Conservation (phyloP, 2,797 vertebrate genomes). For the Argyrosomus regius region DNA sequence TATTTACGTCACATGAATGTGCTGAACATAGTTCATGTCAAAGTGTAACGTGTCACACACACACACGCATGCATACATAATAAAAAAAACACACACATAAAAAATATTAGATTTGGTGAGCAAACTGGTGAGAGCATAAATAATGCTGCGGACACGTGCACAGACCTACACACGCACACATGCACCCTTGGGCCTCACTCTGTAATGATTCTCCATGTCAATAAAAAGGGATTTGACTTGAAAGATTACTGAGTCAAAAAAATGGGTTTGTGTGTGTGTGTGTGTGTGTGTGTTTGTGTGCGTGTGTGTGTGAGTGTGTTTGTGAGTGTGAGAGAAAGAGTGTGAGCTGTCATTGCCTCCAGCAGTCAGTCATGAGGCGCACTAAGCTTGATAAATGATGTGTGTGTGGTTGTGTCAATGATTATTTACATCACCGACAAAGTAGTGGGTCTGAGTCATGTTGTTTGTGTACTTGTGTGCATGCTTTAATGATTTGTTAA, state of each 20-base stretch:
- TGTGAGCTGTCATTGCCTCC: slow-evolving; percentile 57
- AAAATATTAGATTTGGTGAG: neutral
- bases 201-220: slow-evolving; percentile 64
- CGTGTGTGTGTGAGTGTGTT: slow-evolving; percentile 5
- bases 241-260: slow-evolving; percentile 48
- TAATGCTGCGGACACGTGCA: too few relatives aligned
- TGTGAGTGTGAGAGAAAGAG: slow-evolving; percentile 2
- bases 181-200: slow-evolving; percentile 29
- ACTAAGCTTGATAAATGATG: slow-evolving; percentile 69
- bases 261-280: slow-evolving; percentile 20
- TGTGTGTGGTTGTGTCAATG: slow-evolving; percentile 69
- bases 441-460: slow-evolving; percentile 49
- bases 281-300: neutral
- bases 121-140: too few relatives aligned
- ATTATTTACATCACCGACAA: slow-evolving; percentile 70
- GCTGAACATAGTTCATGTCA: slow-evolving; percentile 11
- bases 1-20: neutral
- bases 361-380: slow-evolving; percentile 60
- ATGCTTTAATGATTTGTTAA: slow-evolving; percentile 46
- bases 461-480: slow-evolving; percentile 36
- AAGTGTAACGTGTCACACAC: neutral
- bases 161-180: slow-evolving; percentile 40
- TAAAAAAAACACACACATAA: neutral
- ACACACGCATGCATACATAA: neutral
- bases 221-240: slow-evolving; percentile 69